Evolutionary conservation across 2,888 invertebrate genomes (phyloP).

Genomic region (Mesorhabditis sp.): DNA sequence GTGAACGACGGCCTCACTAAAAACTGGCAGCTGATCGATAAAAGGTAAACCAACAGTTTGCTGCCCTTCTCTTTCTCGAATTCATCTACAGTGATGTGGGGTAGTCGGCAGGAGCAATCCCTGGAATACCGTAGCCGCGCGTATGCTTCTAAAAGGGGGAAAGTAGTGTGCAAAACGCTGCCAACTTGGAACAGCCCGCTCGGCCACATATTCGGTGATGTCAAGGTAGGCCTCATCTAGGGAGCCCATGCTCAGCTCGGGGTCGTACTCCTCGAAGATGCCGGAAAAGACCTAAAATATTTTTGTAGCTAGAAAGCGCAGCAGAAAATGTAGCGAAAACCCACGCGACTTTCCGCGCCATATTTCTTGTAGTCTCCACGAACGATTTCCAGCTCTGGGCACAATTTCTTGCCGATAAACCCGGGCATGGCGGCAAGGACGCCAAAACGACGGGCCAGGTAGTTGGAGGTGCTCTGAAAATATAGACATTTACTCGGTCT

Average conservation of each 20-base stretch:
- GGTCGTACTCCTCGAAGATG: conserved; percentile 64
- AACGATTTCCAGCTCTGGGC: conserved; percentile 65
- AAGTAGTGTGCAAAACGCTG: neutral
- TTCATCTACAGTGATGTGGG: conserved; percentile 15
- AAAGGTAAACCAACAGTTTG: too few relatives aligned
- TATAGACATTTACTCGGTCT: neutral
- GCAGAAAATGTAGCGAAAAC: conserved; percentile 24
- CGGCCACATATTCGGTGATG: conserved; percentile 52
- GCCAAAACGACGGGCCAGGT: conserved; percentile 65
- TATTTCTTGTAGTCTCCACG: conserved; percentile 64
- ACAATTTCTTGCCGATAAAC: conserved; percentile 66
- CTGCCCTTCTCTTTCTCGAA: neutral
- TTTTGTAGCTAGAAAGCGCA: neutral
- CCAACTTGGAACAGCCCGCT: conserved; percentile 16
- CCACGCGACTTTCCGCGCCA: conserved; percentile 59
- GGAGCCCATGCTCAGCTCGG: conserved; percentile 62
- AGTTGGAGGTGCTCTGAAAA: conserved; percentile 66
- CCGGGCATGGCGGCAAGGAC: conserved; percentile 69
- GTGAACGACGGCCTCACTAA: too few relatives aligned
- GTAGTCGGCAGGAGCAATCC: conserved; percentile 45
- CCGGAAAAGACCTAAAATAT: conserved; percentile 42
- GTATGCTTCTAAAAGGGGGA: conserved; percentile 17
- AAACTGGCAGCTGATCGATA: too few relatives aligned
- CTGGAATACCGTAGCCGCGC: conserved; percentile 39
- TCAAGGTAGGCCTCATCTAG: conserved; percentile 68